Evolutionary conservation across 2,888 invertebrate species (phyloP).

Genomic region (Tetropium fuscum): DNA sequence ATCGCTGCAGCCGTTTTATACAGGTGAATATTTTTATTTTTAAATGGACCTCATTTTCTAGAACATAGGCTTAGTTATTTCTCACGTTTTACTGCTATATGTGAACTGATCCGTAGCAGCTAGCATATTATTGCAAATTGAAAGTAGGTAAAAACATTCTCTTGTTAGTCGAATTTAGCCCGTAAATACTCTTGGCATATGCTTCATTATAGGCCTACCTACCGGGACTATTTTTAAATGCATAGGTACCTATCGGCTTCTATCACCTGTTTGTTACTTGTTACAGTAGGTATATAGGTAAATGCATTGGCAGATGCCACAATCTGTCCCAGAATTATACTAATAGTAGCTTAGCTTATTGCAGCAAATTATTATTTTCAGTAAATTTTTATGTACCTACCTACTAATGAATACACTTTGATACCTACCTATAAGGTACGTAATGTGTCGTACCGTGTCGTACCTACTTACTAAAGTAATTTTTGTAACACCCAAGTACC

Average conservation of each 20-base stretch:
- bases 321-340: too few species aligned
- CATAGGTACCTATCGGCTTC: constrained; percentile 13
- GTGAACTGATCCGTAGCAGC: neutral
- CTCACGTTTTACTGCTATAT: neutral
- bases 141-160: constrained; percentile 44
- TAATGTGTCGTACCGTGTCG: too few species aligned
- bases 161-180: constrained; percentile 17
- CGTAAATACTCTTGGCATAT: constrained; percentile 11
- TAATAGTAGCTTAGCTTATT: too few species aligned
- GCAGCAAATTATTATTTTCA: too few species aligned
- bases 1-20: constrained; percentile 17
- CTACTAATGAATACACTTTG: too few species aligned
- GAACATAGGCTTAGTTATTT: neutral
- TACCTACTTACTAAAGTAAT: too few species aligned
- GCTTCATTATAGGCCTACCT: neutral
- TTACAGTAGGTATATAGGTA: neutral
- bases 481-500: too few species aligned
- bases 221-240: constrained; percentile 15
- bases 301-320: neutral
- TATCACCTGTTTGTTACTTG: constrained; percentile 9
- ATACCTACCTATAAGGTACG: too few species aligned
- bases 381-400: too few species aligned
- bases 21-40: constrained; percentile 33
- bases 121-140: constrained; percentile 30
- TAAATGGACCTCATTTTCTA: neutral